Percentiles rank a stretch among this genome's conserved stretches.
These are phyloP conservation scores for Dasyurus viverrinus DNA, from an alignment of 2,113 vertebrate species.

Conservation along the genomic window DNA sequence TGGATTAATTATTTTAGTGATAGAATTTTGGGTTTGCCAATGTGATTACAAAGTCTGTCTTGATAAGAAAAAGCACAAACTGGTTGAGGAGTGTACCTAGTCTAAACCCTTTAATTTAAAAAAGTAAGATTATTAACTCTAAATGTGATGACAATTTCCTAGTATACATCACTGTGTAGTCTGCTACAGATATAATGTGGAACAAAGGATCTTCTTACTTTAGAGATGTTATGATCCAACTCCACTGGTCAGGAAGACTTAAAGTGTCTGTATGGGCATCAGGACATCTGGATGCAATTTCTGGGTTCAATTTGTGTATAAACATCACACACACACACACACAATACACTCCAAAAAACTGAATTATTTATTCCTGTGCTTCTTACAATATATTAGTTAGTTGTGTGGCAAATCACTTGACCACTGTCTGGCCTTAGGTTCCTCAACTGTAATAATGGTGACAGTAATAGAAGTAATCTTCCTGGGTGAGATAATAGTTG, in stretches of 20 bases:
- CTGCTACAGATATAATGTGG: background rate
- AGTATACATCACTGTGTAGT: background rate
- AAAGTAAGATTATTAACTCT: background rate
- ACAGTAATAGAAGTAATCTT: background rate
- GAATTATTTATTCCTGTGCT: background rate
- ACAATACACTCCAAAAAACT: background rate
- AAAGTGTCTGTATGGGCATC: background rate
- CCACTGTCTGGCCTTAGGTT: background rate
- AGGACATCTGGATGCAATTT: background rate
- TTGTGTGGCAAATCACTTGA: background rate
- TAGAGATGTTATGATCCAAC: background rate
- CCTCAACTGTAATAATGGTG: background rate
- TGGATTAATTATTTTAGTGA: background rate
- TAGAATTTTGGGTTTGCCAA: background rate
- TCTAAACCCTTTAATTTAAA: background rate
- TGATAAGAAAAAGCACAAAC: background rate
- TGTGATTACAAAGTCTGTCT: background rate
- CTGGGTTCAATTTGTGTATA: background rate
- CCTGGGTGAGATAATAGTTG: background rate
- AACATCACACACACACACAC: no score
- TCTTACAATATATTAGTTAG: background rate
- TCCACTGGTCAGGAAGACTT: background rate
- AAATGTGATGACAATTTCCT: background rate
- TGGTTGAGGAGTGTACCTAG: background rate
- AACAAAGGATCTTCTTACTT: background rate